These are phyloP conservation scores for Limnephilus rhombicus DNA, from an alignment of 2,888 invertebrate genomes.

Conservation along the genomic window DNA sequence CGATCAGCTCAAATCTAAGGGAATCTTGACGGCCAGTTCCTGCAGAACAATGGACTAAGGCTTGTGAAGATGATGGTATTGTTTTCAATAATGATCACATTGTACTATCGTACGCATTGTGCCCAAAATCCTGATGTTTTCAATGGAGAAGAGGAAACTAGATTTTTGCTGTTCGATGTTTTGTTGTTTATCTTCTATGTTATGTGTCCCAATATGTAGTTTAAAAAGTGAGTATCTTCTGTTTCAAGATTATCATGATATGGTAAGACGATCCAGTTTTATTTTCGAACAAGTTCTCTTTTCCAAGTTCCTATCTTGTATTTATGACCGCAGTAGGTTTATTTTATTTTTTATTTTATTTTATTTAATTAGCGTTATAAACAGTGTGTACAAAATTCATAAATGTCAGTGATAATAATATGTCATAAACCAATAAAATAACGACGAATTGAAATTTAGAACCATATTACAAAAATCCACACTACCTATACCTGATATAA, in stretches of 20 bases:
- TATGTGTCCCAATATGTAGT: background rate
- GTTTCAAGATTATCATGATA: background rate
- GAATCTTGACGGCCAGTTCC: constrained; percentile 49
- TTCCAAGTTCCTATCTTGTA: no score
- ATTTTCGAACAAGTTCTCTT: background rate
- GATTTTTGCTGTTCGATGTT: constrained; percentile 16
- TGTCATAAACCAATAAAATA: no score
- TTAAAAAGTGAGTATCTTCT: background rate
- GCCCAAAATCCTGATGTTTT: constrained; percentile 20
- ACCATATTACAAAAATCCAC: no score
- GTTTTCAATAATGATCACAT: constrained; percentile 45
- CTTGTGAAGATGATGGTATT: constrained; percentile 44
- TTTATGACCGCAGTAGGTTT: background rate
- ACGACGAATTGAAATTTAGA: no score
- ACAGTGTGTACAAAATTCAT: no score
- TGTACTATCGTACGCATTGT: constrained; percentile 27
- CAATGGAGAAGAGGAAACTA: constrained; percentile 35
- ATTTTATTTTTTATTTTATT: no score
- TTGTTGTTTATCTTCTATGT: background rate
- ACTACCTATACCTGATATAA: no score
- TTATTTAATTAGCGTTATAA: no score
- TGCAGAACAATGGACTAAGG: constrained; percentile 43
- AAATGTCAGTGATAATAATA: no score
- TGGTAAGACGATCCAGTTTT: background rate
- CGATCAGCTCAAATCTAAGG: constrained; percentile 27